A percentile compares a stretch with the other conserved stretches of the same genome.
Evolutionary conservation across 1,140 invertebrate genomes (phyloP).

Genomic region (Chironomus striatipennis): DNA sequence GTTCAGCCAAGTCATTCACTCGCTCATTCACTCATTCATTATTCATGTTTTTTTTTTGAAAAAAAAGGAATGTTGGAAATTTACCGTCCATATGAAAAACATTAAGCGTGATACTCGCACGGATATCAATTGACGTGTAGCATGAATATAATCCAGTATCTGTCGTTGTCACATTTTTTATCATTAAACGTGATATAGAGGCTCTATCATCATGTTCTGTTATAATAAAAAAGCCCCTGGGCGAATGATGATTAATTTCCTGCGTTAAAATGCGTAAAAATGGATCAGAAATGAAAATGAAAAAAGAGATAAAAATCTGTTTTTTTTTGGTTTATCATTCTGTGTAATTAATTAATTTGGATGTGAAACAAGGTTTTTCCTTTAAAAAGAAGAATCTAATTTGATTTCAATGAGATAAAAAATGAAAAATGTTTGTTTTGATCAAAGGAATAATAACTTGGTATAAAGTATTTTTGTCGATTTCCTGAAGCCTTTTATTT

Average conservation of each 20-base stretch:
- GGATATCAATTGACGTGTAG: neutral
- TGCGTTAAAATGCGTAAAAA: neutral
- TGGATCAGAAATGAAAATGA: neutral
- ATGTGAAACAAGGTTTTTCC: too few species aligned
- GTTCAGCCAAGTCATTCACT: too few species aligned
- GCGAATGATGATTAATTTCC: conserved; percentile 19
- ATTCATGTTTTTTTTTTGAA: too few species aligned
- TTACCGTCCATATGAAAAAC: neutral
- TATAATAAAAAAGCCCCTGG: neutral
- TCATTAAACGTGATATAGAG: neutral
- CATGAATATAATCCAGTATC: neutral
- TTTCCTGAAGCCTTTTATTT: too few species aligned
- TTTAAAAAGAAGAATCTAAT: too few species aligned
- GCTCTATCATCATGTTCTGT: neutral
- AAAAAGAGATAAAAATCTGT: neutral
- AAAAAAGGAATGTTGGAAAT: too few species aligned
- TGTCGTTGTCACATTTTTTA: conserved; percentile 15
- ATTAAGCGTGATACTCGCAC: neutral
- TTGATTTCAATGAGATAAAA: too few species aligned
- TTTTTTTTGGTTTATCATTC: neutral
- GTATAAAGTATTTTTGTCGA: too few species aligned
- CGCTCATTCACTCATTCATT: too few species aligned
- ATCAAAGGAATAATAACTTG: too few species aligned
- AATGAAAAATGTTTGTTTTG: too few species aligned
- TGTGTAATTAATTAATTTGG: too few species aligned